These are phyloP conservation scores for Octodonta nipae DNA, from an alignment of 2,888 invertebrate genomes.

Conservation along the genomic window DNA sequence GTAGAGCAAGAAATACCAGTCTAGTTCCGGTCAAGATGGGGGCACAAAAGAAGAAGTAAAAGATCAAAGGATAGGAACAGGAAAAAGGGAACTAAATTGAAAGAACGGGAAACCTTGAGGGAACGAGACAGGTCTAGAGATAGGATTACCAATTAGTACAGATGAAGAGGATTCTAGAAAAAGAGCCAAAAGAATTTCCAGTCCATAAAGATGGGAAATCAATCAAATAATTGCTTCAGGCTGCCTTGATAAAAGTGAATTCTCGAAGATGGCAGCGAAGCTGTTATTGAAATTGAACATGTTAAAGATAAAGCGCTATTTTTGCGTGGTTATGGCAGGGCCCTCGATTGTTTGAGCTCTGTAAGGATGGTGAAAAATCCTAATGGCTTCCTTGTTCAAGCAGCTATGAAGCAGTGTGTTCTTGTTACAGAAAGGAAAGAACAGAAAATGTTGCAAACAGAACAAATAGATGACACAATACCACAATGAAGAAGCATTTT, in stretches of 20 bases:
- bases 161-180: conserved; percentile 70
- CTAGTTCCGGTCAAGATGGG: conserved; percentile 27
- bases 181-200: conserved; percentile 80
- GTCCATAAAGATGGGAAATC: conserved; percentile 81
- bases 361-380: conserved; percentile 96
- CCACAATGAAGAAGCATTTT: conserved; percentile 77
- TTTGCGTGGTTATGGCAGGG: conserved; percentile 82
- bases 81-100: conserved; percentile 4
- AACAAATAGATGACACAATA: conserved; percentile 77
- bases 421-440: conserved; percentile 93
- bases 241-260: conserved; percentile 80
- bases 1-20: too few species aligned
- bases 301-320: conserved; percentile 71
- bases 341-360: conserved; percentile 82
- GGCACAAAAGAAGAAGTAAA: conserved; percentile 20
- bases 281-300: conserved; percentile 93
- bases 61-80: conserved; percentile 16
- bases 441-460: conserved; percentile 88
- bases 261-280: conserved; percentile 92
- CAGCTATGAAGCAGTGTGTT: conserved; percentile 99
- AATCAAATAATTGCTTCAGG: conserved; percentile 93
- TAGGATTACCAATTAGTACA: conserved; percentile 33
- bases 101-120: conserved; percentile 13
- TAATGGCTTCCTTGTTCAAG: conserved; percentile 95
- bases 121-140: conserved; percentile 59